Evolutionary conservation across 1,140 invertebrate species (phyloP), one percentile per base, ranked within the genome.

Genomic region (Drosophila sulfurigaster): DNA sequence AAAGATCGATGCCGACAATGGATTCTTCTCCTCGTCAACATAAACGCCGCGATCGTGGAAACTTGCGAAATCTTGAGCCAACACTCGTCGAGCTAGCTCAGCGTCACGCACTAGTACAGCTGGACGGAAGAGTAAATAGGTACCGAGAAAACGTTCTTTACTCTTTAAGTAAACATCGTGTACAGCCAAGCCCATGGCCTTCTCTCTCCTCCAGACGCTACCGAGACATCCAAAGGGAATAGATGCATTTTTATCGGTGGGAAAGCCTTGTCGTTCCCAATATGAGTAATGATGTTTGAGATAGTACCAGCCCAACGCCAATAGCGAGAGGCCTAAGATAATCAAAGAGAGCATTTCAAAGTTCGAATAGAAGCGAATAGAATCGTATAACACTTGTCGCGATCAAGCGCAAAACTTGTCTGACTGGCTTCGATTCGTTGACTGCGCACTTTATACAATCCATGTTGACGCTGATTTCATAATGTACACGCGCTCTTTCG

Each of bases 21-120:
- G 92, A 85, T 93, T 78, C 4, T 71, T 71, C 13, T 85, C 63
- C 78, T 93, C 91, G 63, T 93, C 87, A 0, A 81, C 73, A 62
- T 92, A 93, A 2, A 93, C 41, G 0, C 93, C 89, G n/a, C 93
- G 86, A 67, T 93, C 92, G 43, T 92, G 85, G 43, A 93, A 93
- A 57, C 86, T 82, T 0, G 75, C 51, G 52, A 93, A 93, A 77
- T 94, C 93, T 51, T 92, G 92, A 4, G 93, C 79, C 5, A 94
- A 59, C 4, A 94, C 91, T 6, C 81, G 82, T 32, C 93, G 93
- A 2, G 93, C 92, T 13, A 94, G 70, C 11, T 87, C 81, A 1
- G 92, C 93, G 75, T 95, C 94, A 0, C 93, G 90, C 0, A 94
- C 16, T 8, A 94, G 16, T 0, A 94, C 60, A 4, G 57, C 82